Conservation (phyloP, 35 echinoderm and acorn worm species). For the Ophiothrix spiculata region DNA sequence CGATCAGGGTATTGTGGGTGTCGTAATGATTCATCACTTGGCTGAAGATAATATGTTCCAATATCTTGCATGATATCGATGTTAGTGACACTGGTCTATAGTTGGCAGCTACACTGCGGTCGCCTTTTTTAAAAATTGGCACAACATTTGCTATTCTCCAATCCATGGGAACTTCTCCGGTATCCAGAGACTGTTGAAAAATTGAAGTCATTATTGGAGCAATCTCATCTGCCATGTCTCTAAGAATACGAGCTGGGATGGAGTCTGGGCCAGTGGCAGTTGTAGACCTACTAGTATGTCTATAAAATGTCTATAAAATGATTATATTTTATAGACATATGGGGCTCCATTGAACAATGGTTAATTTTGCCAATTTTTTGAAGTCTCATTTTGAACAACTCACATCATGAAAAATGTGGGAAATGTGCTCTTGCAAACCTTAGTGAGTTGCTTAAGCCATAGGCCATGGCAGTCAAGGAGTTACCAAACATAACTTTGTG, state of each 20-base stretch:
- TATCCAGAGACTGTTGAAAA: constrained; percentile 22
- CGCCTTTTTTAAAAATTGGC: constrained; percentile 43
- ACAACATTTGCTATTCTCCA: constrained; percentile 39
- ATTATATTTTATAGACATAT: no score
- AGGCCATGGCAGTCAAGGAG: no score
- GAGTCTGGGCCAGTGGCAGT: constrained; percentile 25
- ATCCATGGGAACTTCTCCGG: constrained; percentile 23
- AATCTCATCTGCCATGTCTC: constrained; percentile 1
- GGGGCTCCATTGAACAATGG: no score
- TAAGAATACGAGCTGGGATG: constrained; percentile 28
- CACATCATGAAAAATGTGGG: no score
- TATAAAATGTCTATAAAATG: no score
- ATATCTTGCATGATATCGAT: constrained; percentile 42
- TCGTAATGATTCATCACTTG: constrained; percentile 19
- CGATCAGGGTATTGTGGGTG: constrained; percentile 26
- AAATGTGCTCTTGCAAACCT: no score
- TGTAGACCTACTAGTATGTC: no score
- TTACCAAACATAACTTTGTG: no score
- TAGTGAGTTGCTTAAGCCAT: no score
- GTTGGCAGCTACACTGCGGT: constrained; percentile 13
- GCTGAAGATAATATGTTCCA: constrained; percentile 36
- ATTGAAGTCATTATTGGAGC: constrained; percentile 12
- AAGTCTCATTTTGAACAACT: no score
- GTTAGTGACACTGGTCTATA: constrained; percentile 49
- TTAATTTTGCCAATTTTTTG: no score